phyloP scores from a whole-genome alignment of 2,797 vertebrate genomes.

The Myripristis jacobus region DNA sequence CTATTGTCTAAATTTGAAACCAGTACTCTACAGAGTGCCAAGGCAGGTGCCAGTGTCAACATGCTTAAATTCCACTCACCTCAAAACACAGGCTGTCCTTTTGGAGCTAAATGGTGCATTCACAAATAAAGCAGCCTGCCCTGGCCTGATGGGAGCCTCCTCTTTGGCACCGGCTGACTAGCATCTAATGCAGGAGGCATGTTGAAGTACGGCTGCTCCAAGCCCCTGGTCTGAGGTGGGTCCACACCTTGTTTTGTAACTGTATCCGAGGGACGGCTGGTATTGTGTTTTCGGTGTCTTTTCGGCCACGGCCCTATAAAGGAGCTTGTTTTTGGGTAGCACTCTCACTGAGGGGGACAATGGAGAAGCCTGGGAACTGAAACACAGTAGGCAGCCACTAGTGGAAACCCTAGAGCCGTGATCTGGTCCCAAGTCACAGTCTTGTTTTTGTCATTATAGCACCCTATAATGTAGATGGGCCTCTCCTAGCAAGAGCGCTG shows the following conservation, averaged over 20 bases:
- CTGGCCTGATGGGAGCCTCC: slow-evolving; percentile 35
- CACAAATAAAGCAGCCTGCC: slow-evolving; percentile 54
- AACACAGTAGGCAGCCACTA: slow-evolving; percentile 57
- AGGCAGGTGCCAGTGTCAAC: slow-evolving; percentile 66
- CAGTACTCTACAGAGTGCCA: slow-evolving; percentile 40
- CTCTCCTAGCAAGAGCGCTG: slow-evolving; percentile 39
- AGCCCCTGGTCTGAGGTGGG: slow-evolving; percentile 22
- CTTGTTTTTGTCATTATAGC: slow-evolving; percentile 69
- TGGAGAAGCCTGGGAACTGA: slow-evolving; percentile 79
- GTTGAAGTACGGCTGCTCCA: slow-evolving; percentile 21
- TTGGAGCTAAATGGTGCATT: slow-evolving; percentile 68
- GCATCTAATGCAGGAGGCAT: slow-evolving; percentile 26
- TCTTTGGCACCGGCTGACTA: slow-evolving; percentile 4
- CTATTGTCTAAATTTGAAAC: slow-evolving; percentile 55
- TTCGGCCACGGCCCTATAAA: slow-evolving; percentile 48
- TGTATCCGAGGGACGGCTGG: slow-evolving; percentile 16
- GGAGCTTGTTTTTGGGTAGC: slow-evolving; percentile 54
- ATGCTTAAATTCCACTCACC: slow-evolving; percentile 58
- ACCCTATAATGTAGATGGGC: slow-evolving; percentile 59
- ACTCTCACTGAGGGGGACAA: slow-evolving; percentile 60
- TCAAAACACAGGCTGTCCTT: slow-evolving; percentile 33
- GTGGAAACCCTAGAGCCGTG: slow-evolving; percentile 69
- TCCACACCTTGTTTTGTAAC: slow-evolving; percentile 30
- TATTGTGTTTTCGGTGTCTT: slow-evolving; percentile 48
- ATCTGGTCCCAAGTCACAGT: slow-evolving; percentile 62